Evolutionary conservation across 2,113 vertebrate genomes (phyloP).

Genomic region (Lepisosteus oculatus): DNA sequence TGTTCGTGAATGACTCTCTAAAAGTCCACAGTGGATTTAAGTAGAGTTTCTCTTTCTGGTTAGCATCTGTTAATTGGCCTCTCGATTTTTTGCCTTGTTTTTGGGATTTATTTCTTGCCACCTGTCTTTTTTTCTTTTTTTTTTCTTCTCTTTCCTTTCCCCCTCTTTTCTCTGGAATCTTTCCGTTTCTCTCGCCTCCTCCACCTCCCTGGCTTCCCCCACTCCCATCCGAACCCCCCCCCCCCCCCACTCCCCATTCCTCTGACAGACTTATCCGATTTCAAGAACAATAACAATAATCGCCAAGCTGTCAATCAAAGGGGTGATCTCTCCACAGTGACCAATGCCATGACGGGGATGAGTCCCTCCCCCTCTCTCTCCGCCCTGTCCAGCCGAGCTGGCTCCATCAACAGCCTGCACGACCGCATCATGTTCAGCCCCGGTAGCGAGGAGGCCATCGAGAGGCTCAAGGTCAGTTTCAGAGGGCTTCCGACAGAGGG

Average conservation of each 20-base stretch:
- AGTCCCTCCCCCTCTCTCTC: conserved; percentile 93
- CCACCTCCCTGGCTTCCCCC: neutral
- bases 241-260: conserved; percentile 44
- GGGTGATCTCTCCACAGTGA: conserved; percentile 97
- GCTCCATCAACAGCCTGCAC: conserved; percentile 88
- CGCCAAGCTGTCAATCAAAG: conserved; percentile 73
- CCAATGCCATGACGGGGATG: conserved; percentile 92
- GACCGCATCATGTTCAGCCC: conserved; percentile 95
- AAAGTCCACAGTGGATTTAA: conserved; percentile 22
- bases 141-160: conserved; percentile 56
- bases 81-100: conserved; percentile 34
- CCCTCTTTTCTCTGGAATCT: conserved; percentile 41
- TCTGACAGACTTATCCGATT: conserved; percentile 74
- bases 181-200: conserved; percentile 33
- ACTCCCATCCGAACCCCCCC: conserved; percentile 28
- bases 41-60: conserved; percentile 39
- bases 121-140: conserved; percentile 39
- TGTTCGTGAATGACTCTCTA: conserved; percentile 21
- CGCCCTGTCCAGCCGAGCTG: conserved; percentile 87
- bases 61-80: conserved; percentile 36
- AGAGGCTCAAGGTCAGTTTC: conserved; percentile 85
- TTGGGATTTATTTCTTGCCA: conserved; percentile 41
- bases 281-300: conserved; percentile 80
- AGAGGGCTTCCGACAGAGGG: neutral
- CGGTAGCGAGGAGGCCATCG: conserved; percentile 92